A percentile compares a stretch with the other conserved stretches of the same genome.
These are phyloP conservation scores for Mesodorylaimus sp. DNA, from an alignment of 2,888 invertebrate species.

Conservation along the genomic window DNA sequence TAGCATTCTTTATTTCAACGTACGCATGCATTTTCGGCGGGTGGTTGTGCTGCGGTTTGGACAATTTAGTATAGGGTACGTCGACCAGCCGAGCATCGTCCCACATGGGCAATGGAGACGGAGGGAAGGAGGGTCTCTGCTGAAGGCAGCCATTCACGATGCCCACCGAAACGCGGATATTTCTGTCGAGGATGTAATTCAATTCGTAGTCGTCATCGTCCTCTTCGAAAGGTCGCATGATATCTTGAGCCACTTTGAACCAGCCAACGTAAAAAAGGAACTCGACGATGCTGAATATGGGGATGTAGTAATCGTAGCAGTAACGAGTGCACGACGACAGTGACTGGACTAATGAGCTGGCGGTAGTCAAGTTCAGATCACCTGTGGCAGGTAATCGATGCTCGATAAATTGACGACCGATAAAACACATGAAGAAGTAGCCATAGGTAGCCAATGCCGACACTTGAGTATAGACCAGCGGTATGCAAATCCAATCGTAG, in stretches of 20 bases:
- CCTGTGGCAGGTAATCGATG: slow-evolving; percentile 18
- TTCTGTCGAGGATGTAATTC: slow-evolving; percentile 12
- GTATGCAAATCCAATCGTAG: slow-evolving; percentile 33
- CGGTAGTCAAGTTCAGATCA: slow-evolving; percentile 32
- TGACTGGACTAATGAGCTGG: slow-evolving; percentile 17
- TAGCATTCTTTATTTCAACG: not conserved
- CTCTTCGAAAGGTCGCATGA: slow-evolving; percentile 19
- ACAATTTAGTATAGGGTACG: slow-evolving; percentile 8
- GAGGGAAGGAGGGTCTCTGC: too few relatives aligned
- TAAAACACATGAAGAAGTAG: slow-evolving; percentile 31
- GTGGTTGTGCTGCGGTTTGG: slow-evolving; percentile 3
- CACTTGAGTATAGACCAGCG: slow-evolving; percentile 32
- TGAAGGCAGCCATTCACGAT: slow-evolving; percentile 2
- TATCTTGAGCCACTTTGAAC: slow-evolving; percentile 20
- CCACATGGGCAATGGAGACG: too few relatives aligned
- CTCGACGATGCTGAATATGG: slow-evolving; percentile 5
- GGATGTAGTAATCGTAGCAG: slow-evolving; percentile 2
- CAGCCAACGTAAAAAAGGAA: slow-evolving; percentile 10
- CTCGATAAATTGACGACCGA: slow-evolving; percentile 25
- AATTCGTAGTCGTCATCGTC: slow-evolving; percentile 14
- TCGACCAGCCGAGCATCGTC: not conserved
- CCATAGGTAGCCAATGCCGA: slow-evolving; percentile 32
- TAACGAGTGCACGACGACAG: too few relatives aligned
- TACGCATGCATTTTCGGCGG: slow-evolving; percentile 11
- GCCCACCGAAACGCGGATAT: slow-evolving; percentile 2